A percentile compares a stretch with the other conserved stretches of the same genome.
Evolutionary conservation across 2,797 vertebrate genomes (phyloP).

Genomic region (Clangula hyemalis): DNA sequence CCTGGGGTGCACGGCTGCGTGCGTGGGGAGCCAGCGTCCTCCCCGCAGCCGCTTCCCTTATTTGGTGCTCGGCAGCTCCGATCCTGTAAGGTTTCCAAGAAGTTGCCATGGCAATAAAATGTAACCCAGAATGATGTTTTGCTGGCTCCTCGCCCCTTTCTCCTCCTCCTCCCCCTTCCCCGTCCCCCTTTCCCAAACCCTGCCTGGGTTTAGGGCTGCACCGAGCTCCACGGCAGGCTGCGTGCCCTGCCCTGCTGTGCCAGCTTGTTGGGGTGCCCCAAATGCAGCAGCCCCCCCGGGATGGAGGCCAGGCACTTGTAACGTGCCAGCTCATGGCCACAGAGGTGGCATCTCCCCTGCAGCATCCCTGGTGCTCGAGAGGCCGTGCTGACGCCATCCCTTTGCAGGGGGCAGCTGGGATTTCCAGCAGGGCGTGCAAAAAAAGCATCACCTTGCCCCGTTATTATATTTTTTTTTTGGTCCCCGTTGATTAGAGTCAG

Average conservation of each 20-base stretch:
- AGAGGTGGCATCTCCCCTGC: not conserved
- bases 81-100: conserved; percentile 61
- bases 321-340: not conserved
- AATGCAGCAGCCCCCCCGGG: not conserved
- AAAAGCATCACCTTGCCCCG: not conserved
- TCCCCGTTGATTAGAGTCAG: not conserved
- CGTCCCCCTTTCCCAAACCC: not conserved
- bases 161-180: not conserved
- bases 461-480: not conserved
- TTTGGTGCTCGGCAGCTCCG: conserved; percentile 66
- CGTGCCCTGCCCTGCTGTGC: not conserved
- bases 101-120: conserved; percentile 60
- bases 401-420: not conserved
- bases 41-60: conserved; percentile 62
- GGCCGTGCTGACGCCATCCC: not conserved
- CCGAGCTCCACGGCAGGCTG: not conserved
- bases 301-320: fast-evolving
- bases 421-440: not conserved
- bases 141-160: conserved; percentile 4
- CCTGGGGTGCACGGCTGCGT: not conserved
- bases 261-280: not conserved
- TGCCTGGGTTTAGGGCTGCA: not conserved
- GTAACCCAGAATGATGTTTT: conserved; percentile 63
- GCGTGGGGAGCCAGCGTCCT: not conserved
- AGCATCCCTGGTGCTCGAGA: not conserved